Conservation (phyloP, 2,888 invertebrate genomes). For the Chydorus sphaericus region DNA sequence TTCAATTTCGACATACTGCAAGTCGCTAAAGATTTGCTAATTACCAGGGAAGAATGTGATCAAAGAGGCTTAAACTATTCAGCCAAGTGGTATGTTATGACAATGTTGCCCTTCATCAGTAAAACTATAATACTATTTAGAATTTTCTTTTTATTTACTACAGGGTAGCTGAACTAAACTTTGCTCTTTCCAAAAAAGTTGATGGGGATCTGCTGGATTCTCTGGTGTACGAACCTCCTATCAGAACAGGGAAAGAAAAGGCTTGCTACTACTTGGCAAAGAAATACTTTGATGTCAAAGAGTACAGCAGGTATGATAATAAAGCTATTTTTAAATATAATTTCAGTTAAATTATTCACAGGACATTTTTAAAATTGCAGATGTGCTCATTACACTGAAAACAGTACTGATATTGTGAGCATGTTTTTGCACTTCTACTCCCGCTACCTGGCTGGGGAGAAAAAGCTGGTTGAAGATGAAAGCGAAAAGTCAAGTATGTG, state of each 20-base stretch:
- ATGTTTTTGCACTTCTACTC: constrained; percentile 75
- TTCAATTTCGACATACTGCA: not conserved
- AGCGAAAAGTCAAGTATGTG: constrained; percentile 41
- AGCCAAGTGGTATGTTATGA: not conserved
- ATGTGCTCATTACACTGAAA: constrained; percentile 62
- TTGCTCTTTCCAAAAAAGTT: constrained; percentile 47
- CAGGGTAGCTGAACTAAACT: constrained; percentile 66
- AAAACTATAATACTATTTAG: not conserved
- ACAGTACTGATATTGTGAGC: constrained; percentile 51
- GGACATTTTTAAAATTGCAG: too few relatives aligned
- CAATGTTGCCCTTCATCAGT: not conserved
- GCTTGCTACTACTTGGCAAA: constrained; percentile 49
- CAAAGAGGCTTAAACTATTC: not conserved
- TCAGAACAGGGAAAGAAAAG: constrained; percentile 25
- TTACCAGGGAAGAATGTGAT: not conserved
- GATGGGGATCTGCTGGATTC: constrained; percentile 30
- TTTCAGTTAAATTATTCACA: constrained; percentile 11
- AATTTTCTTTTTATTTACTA: constrained; percentile 18
- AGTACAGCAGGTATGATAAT: constrained; percentile 50
- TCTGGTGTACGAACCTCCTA: constrained; percentile 19
- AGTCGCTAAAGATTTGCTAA: not conserved
- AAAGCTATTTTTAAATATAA: constrained; percentile 19
- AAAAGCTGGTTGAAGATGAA: constrained; percentile 71
- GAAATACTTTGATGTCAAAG: constrained; percentile 76
- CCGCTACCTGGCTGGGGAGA: constrained; percentile 75